Conservation (phyloP, 35 echinoderm and acorn worm genomes). For the Lytechinus variegatus region DNA sequence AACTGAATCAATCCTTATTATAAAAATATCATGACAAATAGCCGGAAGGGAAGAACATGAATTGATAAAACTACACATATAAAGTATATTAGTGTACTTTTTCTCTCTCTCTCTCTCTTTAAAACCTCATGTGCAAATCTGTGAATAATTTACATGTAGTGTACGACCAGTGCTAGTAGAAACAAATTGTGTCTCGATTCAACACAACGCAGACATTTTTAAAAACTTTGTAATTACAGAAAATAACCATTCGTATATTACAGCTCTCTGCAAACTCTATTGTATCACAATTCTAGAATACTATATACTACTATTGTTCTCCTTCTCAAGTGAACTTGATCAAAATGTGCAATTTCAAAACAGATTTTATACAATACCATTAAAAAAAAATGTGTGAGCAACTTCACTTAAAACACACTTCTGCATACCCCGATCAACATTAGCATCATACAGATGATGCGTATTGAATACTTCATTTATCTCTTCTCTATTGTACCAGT, state of each 20-base stretch:
- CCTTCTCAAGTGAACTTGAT: neutral
- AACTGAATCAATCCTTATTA: neutral
- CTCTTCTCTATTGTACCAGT: neutral
- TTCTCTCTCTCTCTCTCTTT: neutral
- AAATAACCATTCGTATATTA: neutral
- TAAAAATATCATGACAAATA: neutral
- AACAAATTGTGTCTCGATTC: neutral
- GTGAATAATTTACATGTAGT: neutral
- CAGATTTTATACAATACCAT: neutral
- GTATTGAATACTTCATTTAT: neutral
- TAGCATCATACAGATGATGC: neutral
- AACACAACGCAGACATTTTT: neutral
- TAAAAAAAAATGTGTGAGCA: neutral
- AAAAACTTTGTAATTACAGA: neutral
- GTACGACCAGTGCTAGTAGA: neutral
- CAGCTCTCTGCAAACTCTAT: neutral
- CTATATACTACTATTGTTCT: neutral
- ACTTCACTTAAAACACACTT: neutral
- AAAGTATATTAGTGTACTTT: neutral
- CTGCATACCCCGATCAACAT: neutral
- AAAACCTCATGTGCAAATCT: neutral
- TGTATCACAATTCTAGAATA: neutral
- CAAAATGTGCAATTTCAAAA: neutral
- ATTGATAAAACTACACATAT: neutral
- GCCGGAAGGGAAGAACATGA: neutral